Conservation (phyloP, 2,888 invertebrate genomes). For the Hetaerina titia region DNA sequence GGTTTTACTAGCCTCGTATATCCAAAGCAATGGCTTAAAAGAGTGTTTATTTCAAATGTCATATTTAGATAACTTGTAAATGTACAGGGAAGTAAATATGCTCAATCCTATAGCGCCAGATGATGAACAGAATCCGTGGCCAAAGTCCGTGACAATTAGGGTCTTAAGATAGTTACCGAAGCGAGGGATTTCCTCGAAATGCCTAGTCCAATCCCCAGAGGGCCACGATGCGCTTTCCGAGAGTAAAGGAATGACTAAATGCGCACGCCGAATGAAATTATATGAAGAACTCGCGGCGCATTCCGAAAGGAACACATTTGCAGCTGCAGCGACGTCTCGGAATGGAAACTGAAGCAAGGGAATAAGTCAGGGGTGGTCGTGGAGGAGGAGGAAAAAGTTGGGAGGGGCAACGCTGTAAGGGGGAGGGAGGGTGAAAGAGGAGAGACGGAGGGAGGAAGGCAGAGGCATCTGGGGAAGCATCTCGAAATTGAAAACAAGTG, state of each 20-base stretch:
- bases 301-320: neutral
- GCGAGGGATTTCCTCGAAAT: neutral
- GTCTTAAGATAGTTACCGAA: neutral
- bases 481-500: constrained; percentile 39
- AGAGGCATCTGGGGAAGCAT: constrained; percentile 9
- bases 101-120: too few relatives aligned
- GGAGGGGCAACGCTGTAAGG: neutral
- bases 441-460: neutral
- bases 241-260: neutral
- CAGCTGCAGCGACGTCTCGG: neutral
- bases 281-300: constrained; percentile 7
- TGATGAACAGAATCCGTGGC: too few relatives aligned
- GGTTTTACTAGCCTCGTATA: too few relatives aligned
- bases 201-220: neutral
- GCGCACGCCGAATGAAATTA: neutral
- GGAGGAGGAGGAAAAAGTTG: neutral
- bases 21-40: too few relatives aligned
- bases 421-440: neutral
- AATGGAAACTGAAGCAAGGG: neutral
- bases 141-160: neutral
- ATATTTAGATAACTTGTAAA: too few relatives aligned
- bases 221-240: neutral
- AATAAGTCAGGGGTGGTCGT: neutral
- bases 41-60: too few relatives aligned
- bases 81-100: too few relatives aligned